A percentile compares a stretch with the other conserved stretches of the same genome.
Evolutionary conservation across 2,797 vertebrate genomes (phyloP).

Genomic region (Paguma larvata): DNA sequence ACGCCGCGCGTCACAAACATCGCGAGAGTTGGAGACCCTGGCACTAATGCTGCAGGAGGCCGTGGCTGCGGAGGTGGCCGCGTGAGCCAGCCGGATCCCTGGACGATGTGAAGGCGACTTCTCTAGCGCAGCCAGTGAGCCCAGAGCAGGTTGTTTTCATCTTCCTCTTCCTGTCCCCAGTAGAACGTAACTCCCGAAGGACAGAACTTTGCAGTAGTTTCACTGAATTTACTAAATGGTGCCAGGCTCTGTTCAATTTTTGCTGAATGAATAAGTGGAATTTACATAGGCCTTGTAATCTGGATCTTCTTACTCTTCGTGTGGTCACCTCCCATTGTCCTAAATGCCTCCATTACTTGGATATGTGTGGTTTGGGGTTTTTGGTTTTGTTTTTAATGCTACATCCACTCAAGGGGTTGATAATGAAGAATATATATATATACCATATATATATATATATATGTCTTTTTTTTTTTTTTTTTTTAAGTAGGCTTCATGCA

Average conservation of each 20-base stretch:
- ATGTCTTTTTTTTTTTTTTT: no score
- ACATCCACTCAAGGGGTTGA: background rate
- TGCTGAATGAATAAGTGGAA: background rate
- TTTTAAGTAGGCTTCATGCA: no score
- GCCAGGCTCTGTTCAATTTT: background rate
- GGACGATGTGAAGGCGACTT: background rate
- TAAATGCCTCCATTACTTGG: background rate
- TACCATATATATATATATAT: no score
- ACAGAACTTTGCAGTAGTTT: background rate
- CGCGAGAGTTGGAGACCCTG: background rate
- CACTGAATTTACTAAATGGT: background rate
- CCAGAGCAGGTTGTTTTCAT: background rate
- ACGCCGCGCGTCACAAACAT: background rate
- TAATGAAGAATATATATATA: background rate
- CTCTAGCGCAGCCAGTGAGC: background rate
- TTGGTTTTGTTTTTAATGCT: background rate
- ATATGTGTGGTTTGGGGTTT: background rate
- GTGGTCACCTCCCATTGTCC: background rate
- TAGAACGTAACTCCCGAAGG: background rate
- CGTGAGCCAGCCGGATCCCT: background rate
- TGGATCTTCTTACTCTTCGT: background rate
- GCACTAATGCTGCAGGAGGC: fast-evolving
- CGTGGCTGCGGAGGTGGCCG: fast-evolving
- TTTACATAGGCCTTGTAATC: background rate
- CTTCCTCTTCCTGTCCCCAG: background rate